A percentile compares a stretch with the other conserved stretches of the same genome.
Conservation (phyloP, 2,113 vertebrate species). For the Castor canadensis region DNA sequence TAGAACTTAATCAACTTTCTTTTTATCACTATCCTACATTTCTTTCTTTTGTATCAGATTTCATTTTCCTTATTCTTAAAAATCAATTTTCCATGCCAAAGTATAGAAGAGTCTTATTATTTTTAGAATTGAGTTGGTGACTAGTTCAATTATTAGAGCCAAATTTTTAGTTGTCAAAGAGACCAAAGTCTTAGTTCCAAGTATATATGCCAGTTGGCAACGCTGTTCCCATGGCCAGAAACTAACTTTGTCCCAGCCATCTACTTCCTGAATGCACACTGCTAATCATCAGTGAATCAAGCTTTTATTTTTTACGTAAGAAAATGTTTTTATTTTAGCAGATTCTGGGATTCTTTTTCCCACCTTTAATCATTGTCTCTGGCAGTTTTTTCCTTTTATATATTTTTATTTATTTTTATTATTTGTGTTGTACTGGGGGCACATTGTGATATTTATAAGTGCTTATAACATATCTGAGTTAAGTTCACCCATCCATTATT, state of each 20-base stretch:
- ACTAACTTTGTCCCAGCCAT: not conserved
- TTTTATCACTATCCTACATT: not conserved
- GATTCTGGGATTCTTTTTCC: too few species aligned
- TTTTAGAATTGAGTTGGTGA: not conserved
- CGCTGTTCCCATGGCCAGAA: not conserved
- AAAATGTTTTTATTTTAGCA: too few species aligned
- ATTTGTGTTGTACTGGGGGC: too few species aligned
- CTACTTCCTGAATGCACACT: not conserved
- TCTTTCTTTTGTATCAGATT: not conserved
- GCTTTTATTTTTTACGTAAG: too few species aligned
- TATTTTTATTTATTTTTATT: too few species aligned
- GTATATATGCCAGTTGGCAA: not conserved
- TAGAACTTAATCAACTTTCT: not conserved
- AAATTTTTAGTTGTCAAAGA: slow-evolving; percentile 40
- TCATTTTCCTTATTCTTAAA: slow-evolving; percentile 54
- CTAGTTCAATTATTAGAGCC: slow-evolving; percentile 23
- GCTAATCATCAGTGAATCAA: not conserved
- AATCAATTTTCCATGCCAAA: slow-evolving; percentile 32
- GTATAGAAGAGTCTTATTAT: not conserved
- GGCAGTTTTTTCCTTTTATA: too few species aligned
- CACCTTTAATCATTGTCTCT: too few species aligned
- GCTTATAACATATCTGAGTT: too few species aligned
- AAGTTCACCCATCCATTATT: too few species aligned
- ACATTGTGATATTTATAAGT: too few species aligned
- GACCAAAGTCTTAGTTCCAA: slow-evolving; percentile 7